phyloP scores from a whole-genome alignment of 2,797 vertebrate genomes.

The Urosaurus nigricauda region DNA sequence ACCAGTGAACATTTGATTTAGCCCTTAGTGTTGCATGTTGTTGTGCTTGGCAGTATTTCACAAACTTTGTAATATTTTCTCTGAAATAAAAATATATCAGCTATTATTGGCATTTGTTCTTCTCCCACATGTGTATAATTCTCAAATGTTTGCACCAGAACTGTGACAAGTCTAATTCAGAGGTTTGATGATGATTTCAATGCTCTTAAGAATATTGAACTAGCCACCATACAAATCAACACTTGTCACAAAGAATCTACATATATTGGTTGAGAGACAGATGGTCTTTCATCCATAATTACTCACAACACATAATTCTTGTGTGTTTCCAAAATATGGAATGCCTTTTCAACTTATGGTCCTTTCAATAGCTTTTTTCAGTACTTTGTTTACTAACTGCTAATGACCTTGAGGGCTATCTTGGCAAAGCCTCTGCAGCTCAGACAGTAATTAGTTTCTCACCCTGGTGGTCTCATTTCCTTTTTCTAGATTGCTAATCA shows the following conservation, averaged over 20 bases:
- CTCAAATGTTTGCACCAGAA: not conserved
- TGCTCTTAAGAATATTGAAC: not conserved
- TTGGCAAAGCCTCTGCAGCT: slow-evolving; percentile 6
- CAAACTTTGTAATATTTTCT: not conserved
- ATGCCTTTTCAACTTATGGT: not conserved
- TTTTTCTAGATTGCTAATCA: not conserved
- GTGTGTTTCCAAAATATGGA: slow-evolving; percentile 24
- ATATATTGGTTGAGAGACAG: not conserved
- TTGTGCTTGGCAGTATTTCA: not conserved
- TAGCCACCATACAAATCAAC: not conserved
- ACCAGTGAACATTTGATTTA: too few relatives aligned
- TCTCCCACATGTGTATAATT: not conserved
- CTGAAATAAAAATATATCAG: not conserved
- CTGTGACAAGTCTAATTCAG: not conserved
- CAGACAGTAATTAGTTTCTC: slow-evolving; percentile 29
- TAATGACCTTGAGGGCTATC: slow-evolving; percentile 16
- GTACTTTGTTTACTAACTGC: slow-evolving; percentile 29
- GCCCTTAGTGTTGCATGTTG: not conserved
- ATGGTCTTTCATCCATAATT: not conserved
- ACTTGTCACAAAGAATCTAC: not conserved
- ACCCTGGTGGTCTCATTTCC: slow-evolving; percentile 13
- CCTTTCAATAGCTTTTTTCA: slow-evolving; percentile 27
- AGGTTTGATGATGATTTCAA: not conserved
- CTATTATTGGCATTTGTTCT: not conserved
- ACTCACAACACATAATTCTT: not conserved